These are phyloP conservation scores for Mechanitis messenoides DNA, from an alignment of 2,888 invertebrate species.

Conservation along the genomic window DNA sequence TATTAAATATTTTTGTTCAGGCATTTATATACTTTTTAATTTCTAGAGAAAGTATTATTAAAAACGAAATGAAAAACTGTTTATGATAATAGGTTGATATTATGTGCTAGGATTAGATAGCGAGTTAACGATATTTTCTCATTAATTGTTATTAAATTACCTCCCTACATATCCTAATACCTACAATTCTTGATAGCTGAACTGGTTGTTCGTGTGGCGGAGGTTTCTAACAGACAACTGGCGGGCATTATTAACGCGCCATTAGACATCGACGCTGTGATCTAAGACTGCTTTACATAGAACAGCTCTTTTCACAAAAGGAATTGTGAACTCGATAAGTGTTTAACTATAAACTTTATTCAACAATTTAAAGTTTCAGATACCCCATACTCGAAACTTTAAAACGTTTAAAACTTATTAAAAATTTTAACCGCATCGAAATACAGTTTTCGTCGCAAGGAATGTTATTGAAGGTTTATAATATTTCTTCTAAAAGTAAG, in stretches of 20 bases:
- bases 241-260: conserved; percentile 66
- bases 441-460: conserved; percentile 6
- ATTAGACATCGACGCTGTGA: conserved; percentile 59
- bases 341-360: conserved; percentile 26
- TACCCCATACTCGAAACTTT: conserved; percentile 15
- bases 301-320: conserved; percentile 24
- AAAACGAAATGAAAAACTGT: no score
- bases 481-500: background rate
- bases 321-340: conserved; percentile 29
- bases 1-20: no score
- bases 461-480: conserved; percentile 2
- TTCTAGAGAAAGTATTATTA: no score
- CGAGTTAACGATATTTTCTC: conserved; percentile 26
- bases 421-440: conserved; percentile 16
- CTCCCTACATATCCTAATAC: conserved; percentile 7
- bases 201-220: conserved; percentile 55
- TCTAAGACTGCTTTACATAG: conserved; percentile 33
- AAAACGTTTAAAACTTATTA: conserved; percentile 20
- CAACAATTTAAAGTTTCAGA: conserved; percentile 25
- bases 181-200: conserved; percentile 56
- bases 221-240: conserved; percentile 60
- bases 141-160: conserved; percentile 36
- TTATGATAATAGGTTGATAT: no score
- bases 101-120: no score
- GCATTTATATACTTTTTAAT: no score